Percentiles rank a stretch among this genome's conserved stretches.
These are phyloP conservation scores for Pycnomerus fuliginosus DNA, from an alignment of 2,888 invertebrate genomes.

Conservation along the genomic window DNA sequence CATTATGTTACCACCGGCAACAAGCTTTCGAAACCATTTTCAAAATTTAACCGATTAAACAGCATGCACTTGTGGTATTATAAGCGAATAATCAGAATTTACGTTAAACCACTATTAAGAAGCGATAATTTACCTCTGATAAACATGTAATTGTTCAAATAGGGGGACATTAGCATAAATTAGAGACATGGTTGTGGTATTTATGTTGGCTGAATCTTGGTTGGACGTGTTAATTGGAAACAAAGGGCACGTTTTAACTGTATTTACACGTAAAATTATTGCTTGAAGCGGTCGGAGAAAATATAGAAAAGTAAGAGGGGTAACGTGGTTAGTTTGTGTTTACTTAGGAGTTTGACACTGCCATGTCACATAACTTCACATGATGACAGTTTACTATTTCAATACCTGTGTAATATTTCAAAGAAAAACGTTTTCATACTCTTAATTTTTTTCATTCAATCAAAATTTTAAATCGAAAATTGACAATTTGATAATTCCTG, in stretches of 20 bases:
- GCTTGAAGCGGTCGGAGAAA: slow-evolving; percentile 21
- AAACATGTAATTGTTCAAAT: slow-evolving; percentile 23
- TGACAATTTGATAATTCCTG: no score
- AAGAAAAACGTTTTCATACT: no score
- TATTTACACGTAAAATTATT: slow-evolving; percentile 30
- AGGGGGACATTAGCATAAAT: slow-evolving; percentile 25
- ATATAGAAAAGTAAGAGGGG: slow-evolving; percentile 24
- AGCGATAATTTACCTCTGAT: slow-evolving; percentile 24
- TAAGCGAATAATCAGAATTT: no score
- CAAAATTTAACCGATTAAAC: no score
- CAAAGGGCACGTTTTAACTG: slow-evolving; percentile 38
- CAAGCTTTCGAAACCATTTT: no score
- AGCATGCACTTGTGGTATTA: no score
- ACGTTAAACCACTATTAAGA: no score
- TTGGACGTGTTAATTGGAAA: slow-evolving; percentile 35
- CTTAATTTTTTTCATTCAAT: no score
- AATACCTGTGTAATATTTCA: slow-evolving; percentile 20
- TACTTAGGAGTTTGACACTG: slow-evolving; percentile 36
- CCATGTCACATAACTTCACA: slow-evolving; percentile 29
- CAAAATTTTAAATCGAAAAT: no score
- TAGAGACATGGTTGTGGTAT: slow-evolving; percentile 27
- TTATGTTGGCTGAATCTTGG: slow-evolving; percentile 28
- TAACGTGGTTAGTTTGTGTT: slow-evolving; percentile 28
- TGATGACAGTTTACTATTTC: slow-evolving; percentile 21
- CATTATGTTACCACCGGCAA: no score